A percentile compares a stretch with the other conserved stretches of the same genome.
Evolutionary conservation across 2,113 vertebrate genomes (phyloP).

Genomic region (Phalacrocorax pelagicus): DNA sequence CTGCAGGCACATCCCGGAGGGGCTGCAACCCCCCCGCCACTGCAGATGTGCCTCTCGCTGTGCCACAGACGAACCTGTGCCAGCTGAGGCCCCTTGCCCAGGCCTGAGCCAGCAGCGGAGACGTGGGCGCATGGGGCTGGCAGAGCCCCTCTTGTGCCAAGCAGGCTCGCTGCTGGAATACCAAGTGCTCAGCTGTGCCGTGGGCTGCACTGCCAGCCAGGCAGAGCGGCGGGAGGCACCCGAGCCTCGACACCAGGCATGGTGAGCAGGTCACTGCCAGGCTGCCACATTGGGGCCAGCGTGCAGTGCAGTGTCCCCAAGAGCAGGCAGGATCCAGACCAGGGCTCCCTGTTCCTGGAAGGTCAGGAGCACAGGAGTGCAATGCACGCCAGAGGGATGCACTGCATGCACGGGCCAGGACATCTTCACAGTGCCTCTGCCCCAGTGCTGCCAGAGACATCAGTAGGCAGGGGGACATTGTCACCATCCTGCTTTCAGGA

Average conservation of each 20-base stretch:
- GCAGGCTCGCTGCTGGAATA: constrained; percentile 3
- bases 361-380: not conserved
- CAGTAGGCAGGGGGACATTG: not conserved
- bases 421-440: not conserved
- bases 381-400: not conserved
- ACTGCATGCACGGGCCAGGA: rapidly evolving
- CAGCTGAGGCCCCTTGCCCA: not conserved
- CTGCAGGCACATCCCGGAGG: not conserved
- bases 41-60: not conserved
- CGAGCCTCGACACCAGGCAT: not conserved
- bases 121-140: not conserved
- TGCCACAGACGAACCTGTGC: not conserved
- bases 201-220: not conserved
- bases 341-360: not conserved
- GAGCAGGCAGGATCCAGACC: not conserved
- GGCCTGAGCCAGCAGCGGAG: not conserved
- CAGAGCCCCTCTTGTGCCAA: constrained; percentile 11
- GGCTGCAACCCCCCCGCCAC: not conserved
- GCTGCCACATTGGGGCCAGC: rapidly evolving
- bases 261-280: not conserved
- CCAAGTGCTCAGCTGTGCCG: constrained; percentile 38
- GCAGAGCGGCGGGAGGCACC: not conserved
- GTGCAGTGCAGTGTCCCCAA: not conserved
- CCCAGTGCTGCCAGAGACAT: not conserved
- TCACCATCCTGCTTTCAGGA: not conserved